Conservation (phyloP, 2,888 invertebrate species). For the Caenorhabditis sp. region DNA sequence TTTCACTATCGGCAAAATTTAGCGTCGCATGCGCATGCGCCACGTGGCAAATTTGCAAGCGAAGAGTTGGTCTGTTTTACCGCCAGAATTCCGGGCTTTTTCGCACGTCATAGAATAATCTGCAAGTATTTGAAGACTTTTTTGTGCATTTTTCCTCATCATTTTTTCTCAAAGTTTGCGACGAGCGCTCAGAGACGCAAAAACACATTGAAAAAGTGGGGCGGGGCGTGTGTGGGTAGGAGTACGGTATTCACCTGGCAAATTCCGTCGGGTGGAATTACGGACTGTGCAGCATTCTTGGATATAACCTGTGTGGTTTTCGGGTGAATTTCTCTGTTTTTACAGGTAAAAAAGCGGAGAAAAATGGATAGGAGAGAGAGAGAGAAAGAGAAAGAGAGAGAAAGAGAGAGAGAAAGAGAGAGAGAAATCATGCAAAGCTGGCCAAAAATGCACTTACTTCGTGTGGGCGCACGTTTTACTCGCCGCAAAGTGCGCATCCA, state of each 20-base stretch:
- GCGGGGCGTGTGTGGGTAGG: too few species aligned
- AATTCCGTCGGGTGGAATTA: slow-evolving; percentile 51
- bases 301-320: slow-evolving; percentile 58
- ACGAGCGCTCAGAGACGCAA: slow-evolving; percentile 32
- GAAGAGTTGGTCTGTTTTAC: neutral
- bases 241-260: slow-evolving; percentile 61
- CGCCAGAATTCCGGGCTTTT: slow-evolving; percentile 13
- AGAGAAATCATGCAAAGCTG: slow-evolving; percentile 20
- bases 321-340: slow-evolving; percentile 1
- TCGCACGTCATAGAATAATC: slow-evolving; percentile 13
- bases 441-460: slow-evolving; percentile 64
- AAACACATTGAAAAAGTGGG: neutral
- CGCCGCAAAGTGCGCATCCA: slow-evolving; percentile 75
- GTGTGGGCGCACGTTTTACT: slow-evolving; percentile 70
- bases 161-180: neutral
- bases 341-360: slow-evolving; percentile 1
- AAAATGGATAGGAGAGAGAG: slow-evolving; percentile 14
- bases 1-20: too few species aligned
- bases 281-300: slow-evolving; percentile 66
- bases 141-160: too few species aligned
- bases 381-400: slow-evolving; percentile 19
- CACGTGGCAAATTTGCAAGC: neutral
- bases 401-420: slow-evolving; percentile 18
- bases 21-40: slow-evolving; percentile 8
- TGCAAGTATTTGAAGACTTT: neutral